A percentile compares a stretch with the other conserved stretches of the same genome.
Evolutionary conservation across 2,888 invertebrate species (phyloP).

Genomic region (Mythimna vitellina): DNA sequence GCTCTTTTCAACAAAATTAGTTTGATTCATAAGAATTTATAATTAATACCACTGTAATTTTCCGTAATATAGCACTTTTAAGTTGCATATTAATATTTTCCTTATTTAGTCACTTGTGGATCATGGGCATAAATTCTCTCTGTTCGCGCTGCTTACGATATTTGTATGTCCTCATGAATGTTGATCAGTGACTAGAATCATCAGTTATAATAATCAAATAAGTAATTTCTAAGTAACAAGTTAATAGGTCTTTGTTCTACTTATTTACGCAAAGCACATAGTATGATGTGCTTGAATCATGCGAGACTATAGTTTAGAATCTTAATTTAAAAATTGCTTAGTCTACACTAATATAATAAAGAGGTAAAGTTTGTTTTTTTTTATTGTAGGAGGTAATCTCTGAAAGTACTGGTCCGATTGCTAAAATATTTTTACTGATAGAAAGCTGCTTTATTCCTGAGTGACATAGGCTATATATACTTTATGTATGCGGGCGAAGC

Average conservation of each 20-base stretch:
- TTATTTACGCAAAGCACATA: background rate
- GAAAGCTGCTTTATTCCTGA: no score
- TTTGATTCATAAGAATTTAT: no score
- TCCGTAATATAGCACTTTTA: background rate
- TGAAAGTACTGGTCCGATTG: no score
- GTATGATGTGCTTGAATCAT: background rate
- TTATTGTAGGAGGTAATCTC: no score
- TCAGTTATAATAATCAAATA: background rate
- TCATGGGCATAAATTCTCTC: background rate
- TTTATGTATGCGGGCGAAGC: no score
- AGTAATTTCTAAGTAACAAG: constrained; percentile 5
- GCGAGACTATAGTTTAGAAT: background rate
- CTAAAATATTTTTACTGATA: no score
- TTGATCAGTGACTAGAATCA: background rate
- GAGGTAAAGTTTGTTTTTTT: no score
- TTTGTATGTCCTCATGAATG: background rate
- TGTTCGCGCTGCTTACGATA: background rate
- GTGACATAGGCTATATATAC: no score
- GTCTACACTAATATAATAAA: no score
- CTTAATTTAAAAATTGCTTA: background rate
- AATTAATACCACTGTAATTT: background rate
- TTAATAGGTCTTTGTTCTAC: background rate
- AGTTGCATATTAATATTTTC: background rate
- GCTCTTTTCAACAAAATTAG: constrained; percentile 13
- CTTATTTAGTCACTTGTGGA: background rate